Conservation (phyloP, 2,888 invertebrate species). For the Tetanocera ferruginea region DNA sequence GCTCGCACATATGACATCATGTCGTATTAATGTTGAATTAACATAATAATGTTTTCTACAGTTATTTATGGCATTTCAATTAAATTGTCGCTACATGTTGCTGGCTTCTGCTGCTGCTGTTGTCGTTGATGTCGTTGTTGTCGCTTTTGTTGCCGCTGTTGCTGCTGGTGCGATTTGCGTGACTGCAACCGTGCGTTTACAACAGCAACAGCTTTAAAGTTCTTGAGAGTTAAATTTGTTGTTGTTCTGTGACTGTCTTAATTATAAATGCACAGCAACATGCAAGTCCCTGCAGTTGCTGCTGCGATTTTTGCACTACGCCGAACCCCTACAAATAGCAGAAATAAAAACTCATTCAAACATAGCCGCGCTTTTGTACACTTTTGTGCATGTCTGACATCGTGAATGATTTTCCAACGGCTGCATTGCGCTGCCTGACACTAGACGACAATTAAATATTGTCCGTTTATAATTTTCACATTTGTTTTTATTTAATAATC, state of each 20-base stretch:
- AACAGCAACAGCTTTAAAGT: background rate
- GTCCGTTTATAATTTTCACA: constrained; percentile 37
- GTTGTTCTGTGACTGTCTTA: constrained; percentile 20
- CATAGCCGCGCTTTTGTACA: constrained; percentile 12
- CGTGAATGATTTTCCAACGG: constrained; percentile 31
- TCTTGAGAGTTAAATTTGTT: background rate
- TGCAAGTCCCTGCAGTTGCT: constrained; percentile 6
- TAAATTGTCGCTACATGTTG: constrained; percentile 40
- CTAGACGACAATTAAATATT: constrained; percentile 29
- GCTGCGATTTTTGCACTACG: background rate
- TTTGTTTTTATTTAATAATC: constrained; percentile 35
- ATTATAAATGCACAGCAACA: constrained; percentile 41
- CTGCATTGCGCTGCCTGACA: background rate
- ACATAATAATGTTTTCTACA: constrained; percentile 42
- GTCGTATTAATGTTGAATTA: constrained; percentile 46
- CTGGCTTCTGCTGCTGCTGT: constrained; percentile 17
- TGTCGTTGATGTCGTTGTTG: background rate
- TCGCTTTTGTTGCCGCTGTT: constrained; percentile 4
- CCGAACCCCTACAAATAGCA: background rate
- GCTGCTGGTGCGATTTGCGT: background rate
- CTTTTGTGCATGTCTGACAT: constrained; percentile 26
- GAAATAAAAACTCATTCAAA: background rate
- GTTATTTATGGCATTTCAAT: constrained; percentile 47
- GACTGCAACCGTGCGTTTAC: background rate
- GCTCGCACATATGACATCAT: constrained; percentile 36